Percentiles rank a stretch among this genome's conserved stretches.
phyloP scores from a whole-genome alignment of 2,797 vertebrate genomes.

The Pseudomugil gertrudae region DNA sequence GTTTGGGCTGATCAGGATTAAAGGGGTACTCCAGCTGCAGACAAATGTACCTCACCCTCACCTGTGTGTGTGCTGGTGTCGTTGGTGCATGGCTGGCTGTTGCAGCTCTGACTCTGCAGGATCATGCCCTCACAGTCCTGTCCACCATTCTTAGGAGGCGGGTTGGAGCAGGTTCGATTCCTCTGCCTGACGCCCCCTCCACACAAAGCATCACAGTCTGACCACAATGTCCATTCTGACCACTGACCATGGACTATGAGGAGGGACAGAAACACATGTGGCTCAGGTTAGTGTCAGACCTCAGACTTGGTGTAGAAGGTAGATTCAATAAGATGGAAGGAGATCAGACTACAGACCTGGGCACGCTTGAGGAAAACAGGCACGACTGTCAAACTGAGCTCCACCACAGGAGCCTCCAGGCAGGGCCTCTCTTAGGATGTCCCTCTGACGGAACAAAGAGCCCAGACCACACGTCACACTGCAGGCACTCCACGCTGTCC shows the following conservation, averaged over 20 bases:
- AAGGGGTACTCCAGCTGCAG: too few relatives aligned
- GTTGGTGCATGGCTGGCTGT: constrained; percentile 81
- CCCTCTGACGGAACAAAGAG: constrained; percentile 84
- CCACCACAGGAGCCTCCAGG: constrained; percentile 79
- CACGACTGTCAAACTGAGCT: constrained; percentile 81
- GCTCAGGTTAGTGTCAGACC: not conserved
- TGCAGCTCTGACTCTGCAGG: constrained; percentile 84
- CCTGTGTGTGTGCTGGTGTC: constrained; percentile 71
- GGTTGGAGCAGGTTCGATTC: constrained; percentile 83
- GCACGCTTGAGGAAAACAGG: constrained; percentile 88
- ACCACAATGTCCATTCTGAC: constrained; percentile 87
- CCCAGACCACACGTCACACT: constrained; percentile 89
- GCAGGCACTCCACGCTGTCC: constrained; percentile 90
- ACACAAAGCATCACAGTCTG: constrained; percentile 82
- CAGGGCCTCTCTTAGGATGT: constrained; percentile 79
- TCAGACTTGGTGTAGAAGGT: not conserved
- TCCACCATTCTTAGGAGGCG: constrained; percentile 89
- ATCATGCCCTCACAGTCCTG: constrained; percentile 82
- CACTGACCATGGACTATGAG: constrained; percentile 84
- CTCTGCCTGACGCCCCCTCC: constrained; percentile 84
- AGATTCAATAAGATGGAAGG: not conserved
- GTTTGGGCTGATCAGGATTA: too few relatives aligned
- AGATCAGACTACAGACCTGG: constrained; percentile 77
- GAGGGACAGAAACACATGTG: not conserved
- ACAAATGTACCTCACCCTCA: constrained; percentile 2